These are phyloP conservation scores for Agapetus fuscipes DNA, from an alignment of 2,888 invertebrate genomes.

Conservation along the genomic window DNA sequence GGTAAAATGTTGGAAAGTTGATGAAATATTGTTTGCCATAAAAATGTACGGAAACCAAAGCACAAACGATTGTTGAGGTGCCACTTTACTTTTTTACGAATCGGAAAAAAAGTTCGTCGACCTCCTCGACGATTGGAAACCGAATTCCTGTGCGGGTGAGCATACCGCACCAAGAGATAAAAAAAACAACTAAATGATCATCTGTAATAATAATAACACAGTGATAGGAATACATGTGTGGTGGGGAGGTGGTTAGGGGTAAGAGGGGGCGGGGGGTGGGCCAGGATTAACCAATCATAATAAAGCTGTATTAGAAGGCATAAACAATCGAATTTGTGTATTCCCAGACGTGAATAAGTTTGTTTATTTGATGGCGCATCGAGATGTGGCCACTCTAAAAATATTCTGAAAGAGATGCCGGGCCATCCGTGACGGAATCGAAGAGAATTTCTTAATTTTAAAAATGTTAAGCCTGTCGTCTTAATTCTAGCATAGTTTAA, in stretches of 20 bases:
- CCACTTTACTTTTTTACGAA: conserved; percentile 1
- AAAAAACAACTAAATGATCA: conserved; percentile 3
- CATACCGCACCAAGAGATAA: conserved; percentile 2
- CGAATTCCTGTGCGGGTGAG: conserved; percentile 4
- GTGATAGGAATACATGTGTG: neutral
- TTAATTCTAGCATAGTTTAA: no score
- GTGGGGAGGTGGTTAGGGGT: neutral
- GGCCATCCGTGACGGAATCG: no score
- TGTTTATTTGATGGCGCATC: conserved; percentile 16
- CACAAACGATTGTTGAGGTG: no score
- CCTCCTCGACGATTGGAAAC: conserved; percentile 2
- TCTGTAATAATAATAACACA: neutral
- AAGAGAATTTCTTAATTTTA: no score
- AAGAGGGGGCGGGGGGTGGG: neutral
- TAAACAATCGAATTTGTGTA: conserved; percentile 17
- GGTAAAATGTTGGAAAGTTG: no score
- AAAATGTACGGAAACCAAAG: no score
- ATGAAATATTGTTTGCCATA: no score
- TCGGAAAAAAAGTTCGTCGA: conserved; percentile 3
- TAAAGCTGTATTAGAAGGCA: conserved; percentile 11
- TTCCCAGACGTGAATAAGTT: conserved; percentile 12
- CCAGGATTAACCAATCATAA: conserved; percentile 13
- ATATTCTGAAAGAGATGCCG: no score
- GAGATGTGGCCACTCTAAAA: no score
- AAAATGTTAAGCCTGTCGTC: no score